These are phyloP conservation scores for Papilio gigon DNA, from an alignment of 2,888 invertebrate genomes.

Conservation along the genomic window DNA sequence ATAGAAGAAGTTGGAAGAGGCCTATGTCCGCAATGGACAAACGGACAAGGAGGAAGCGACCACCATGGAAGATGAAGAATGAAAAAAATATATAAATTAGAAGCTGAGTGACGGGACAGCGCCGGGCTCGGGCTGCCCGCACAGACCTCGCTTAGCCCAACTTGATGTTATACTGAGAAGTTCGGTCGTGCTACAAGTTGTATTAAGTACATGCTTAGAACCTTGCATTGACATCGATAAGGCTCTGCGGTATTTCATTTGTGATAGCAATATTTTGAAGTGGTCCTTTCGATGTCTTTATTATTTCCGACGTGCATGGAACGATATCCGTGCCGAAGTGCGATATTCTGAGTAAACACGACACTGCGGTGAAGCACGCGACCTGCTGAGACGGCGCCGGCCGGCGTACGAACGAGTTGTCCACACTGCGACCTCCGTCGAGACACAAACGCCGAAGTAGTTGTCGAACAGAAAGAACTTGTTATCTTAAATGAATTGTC, in stretches of 20 bases:
- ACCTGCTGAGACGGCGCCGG: background rate
- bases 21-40: no score
- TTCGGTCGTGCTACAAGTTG: background rate
- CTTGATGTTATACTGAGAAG: background rate
- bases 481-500: background rate
- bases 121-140: background rate
- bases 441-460: background rate
- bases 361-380: background rate
- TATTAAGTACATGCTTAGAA: background rate
- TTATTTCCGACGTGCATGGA: background rate
- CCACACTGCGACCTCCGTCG: background rate
- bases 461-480: background rate
- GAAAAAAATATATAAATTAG: no score
- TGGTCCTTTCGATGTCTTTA: background rate
- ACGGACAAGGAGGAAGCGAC: no score
- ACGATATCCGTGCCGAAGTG: background rate
- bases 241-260: background rate
- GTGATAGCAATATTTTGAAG: background rate
- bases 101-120: background rate
- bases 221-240: background rate
- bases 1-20: no score
- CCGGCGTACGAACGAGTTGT: background rate
- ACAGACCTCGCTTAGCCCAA: background rate
- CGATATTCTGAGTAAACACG: background rate
- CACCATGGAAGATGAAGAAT: no score